Evolutionary conservation across 2,888 invertebrate genomes (phyloP).

Genomic region (Nysson spinosus): DNA sequence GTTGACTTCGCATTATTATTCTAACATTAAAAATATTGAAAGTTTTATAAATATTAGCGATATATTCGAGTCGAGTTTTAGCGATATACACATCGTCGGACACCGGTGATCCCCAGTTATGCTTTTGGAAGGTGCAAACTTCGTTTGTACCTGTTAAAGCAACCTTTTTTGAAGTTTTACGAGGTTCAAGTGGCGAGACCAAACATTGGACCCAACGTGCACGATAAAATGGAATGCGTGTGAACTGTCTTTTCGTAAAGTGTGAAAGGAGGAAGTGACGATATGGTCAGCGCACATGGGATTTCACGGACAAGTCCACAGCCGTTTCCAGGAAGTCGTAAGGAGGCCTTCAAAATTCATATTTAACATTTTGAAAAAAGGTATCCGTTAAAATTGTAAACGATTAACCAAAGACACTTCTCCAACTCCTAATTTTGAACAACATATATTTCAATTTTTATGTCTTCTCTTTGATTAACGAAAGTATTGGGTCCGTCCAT

Average conservation of each 20-base stretch:
- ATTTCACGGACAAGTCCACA: conserved; percentile 40
- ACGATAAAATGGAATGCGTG: conserved; percentile 52
- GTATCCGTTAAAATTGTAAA: neutral
- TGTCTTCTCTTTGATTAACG: too few relatives aligned
- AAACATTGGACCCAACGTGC: conserved; percentile 57
- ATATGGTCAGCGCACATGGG: conserved; percentile 51
- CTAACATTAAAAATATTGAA: too few relatives aligned
- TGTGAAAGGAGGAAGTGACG: conserved; percentile 63
- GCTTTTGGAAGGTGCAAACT: too few relatives aligned
- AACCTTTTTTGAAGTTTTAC: conserved; percentile 23
- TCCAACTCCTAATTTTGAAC: too few relatives aligned
- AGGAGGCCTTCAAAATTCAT: conserved; percentile 33
- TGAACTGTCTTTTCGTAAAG: conserved; percentile 47
- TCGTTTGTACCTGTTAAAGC: conserved; percentile 7
- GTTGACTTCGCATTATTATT: too few relatives aligned
- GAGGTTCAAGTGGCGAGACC: conserved; percentile 43
- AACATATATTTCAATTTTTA: too few relatives aligned
- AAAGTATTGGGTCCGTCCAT: too few relatives aligned
- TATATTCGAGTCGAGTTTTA: too few relatives aligned
- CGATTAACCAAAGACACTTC: too few relatives aligned
- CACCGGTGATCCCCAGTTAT: too few relatives aligned
- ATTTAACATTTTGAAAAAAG: conserved; percentile 13
- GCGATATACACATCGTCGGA: too few relatives aligned
- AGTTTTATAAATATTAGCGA: too few relatives aligned
- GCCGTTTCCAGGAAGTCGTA: conserved; percentile 50